Evolutionary conservation across 2,888 invertebrate genomes (phyloP), one percentile per base, ranked within the genome.

Genomic region (Orchesellides sinensis): DNA sequence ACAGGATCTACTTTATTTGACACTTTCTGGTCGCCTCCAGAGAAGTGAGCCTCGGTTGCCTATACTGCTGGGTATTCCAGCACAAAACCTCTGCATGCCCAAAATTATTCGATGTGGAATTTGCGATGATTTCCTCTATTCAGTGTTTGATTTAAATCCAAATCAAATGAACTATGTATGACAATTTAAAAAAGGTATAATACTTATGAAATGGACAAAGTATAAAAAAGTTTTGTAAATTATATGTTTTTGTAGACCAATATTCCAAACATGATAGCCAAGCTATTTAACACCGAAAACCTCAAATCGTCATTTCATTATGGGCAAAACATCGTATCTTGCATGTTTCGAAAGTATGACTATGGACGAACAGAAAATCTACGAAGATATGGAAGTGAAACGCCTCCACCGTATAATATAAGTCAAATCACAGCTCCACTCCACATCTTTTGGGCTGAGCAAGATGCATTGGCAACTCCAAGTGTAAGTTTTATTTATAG

Each of bases 271-370:
- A 63, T 80, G 3, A 14, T 80, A 5, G 19, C 63, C 0, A 80
- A 72, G 49, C 47, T 80, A 0, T 49, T 52, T 12, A 72, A 80
- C 47, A 63, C 49, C 0, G 45, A 27, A 10, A 35, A 25, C 6
- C 29, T 72, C 8, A 72, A 52, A 32, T 52, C 79, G 19, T 45
- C 65, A 3, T 35, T 72, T 5, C 79, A 80, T n/a, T 72, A 65
- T 45, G 72, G 49, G 2, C 79, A 80, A 45, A 72, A 29, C 23
- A 10, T 72, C 5, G 23, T 49, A 6, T 63, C 45, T n/a, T 80
- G 79, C 21, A 21, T 35, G 3, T 80, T 80, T 40, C 63, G 79
- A 8, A 4, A 80, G 17, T 80, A 80, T 65, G 72, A 80, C 27
- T 68, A 65, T 27, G 79, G 79, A 19, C 17, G 21, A 19, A 40